These are phyloP conservation scores for Phyllostomus discolor DNA, from an alignment of 2,113 vertebrate species.

Conservation along the genomic window DNA sequence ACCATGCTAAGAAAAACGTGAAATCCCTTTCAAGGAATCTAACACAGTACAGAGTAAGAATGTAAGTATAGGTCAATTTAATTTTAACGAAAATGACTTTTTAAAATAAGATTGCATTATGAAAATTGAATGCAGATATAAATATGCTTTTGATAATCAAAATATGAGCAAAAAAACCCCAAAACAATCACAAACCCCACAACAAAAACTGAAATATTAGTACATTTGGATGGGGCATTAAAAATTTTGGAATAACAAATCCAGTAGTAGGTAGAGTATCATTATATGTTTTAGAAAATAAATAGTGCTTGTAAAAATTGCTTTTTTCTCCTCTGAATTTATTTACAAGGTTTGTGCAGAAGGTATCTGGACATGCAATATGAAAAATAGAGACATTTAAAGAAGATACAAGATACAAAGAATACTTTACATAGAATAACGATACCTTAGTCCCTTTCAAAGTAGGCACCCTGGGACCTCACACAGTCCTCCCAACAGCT, in stretches of 20 bases:
- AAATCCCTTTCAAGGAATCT: background rate
- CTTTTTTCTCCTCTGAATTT: background rate
- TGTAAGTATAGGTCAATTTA: background rate
- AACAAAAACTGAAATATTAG: background rate
- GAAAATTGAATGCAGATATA: background rate
- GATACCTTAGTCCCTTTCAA: too few species aligned
- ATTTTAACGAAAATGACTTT: background rate
- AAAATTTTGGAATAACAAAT: background rate
- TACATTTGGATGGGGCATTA: background rate
- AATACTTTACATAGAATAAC: too few species aligned
- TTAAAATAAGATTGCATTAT: background rate
- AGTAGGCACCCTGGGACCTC: too few species aligned
- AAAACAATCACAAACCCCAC: background rate
- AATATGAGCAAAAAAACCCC: background rate
- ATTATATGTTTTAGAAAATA: background rate
- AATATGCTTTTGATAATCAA: background rate
- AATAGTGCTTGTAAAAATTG: background rate
- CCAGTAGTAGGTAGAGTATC: background rate
- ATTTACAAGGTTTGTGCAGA: background rate
- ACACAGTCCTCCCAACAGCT: too few species aligned
- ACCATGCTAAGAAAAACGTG: background rate
- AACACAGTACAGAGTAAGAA: background rate
- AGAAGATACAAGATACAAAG: too few species aligned
- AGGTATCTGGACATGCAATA: too few species aligned
- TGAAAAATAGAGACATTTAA: too few species aligned